Conservation (phyloP, 2,113 vertebrate species). For the Macquaria australasica region DNA sequence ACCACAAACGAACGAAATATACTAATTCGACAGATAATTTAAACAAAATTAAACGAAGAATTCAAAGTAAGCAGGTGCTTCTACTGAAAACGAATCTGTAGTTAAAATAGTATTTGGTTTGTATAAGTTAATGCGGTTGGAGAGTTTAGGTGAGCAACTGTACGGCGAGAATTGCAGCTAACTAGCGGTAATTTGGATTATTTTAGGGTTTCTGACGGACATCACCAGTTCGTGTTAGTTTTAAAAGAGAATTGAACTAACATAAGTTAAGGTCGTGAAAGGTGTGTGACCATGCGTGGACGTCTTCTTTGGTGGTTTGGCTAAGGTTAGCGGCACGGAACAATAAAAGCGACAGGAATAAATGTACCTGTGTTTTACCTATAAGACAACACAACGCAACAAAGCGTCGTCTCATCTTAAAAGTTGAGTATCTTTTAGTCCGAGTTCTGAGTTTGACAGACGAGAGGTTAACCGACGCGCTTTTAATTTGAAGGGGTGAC, state of each 20-base stretch:
- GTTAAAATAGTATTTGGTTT: not conserved
- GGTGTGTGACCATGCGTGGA: not conserved
- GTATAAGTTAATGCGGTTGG: not conserved
- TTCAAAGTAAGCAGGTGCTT: not conserved
- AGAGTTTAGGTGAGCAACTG: not conserved
- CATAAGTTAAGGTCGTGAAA: not conserved
- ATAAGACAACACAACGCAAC: not conserved
- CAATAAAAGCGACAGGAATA: no score
- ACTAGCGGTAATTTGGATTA: not conserved
- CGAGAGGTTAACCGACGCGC: not conserved
- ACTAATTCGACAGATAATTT: not conserved
- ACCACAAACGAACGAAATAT: not conserved
- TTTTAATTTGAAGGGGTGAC: constrained; percentile 53
- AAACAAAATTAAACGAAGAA: not conserved
- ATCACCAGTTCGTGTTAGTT: not conserved
- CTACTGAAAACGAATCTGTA: not conserved
- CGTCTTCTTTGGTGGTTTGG: not conserved
- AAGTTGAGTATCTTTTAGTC: not conserved
- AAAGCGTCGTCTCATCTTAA: no score
- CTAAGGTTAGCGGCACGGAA: not conserved
- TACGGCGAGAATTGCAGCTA: not conserved
- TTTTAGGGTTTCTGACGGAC: no score
- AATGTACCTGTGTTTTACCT: not conserved
- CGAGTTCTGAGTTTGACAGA: not conserved
- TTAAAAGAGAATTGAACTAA: not conserved